These are phyloP conservation scores for Cryptotermes secundus DNA, from an alignment of 1,140 invertebrate species.

Conservation along the genomic window DNA sequence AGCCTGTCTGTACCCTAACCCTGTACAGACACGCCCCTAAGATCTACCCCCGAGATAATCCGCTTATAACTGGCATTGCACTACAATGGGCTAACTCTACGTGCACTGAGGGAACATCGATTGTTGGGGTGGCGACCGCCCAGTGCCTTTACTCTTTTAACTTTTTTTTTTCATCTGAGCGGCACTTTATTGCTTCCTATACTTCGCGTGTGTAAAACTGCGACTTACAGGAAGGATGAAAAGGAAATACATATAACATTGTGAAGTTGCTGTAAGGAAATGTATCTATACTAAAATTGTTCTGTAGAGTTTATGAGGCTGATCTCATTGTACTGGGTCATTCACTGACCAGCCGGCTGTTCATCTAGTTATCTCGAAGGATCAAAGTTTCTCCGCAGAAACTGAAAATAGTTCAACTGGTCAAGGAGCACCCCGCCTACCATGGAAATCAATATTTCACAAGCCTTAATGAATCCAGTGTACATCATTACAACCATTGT, in stretches of 20 bases:
- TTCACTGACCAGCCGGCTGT: no score
- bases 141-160: not conserved
- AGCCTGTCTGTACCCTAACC: not conserved
- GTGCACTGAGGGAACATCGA: not conserved
- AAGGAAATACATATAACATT: no score
- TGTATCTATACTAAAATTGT: not conserved
- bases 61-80: slow-evolving; percentile 20
- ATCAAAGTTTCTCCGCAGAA: no score
- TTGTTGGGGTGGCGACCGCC: not conserved
- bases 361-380: no score
- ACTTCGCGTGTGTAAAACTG: not conserved
- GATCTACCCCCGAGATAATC: slow-evolving; percentile 29
- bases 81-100: not conserved
- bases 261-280: not conserved
- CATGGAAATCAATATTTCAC: no score
- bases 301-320: no score
- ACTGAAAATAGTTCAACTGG: no score
- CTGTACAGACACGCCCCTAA: slow-evolving; percentile 13
- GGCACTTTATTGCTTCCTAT: not conserved
- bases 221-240: not conserved
- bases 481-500: no score
- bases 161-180: not conserved
- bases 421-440: no score
- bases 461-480: no score
- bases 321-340: no score